These are phyloP conservation scores for Mystacides longicornis DNA, from an alignment of 2,888 invertebrate species.

Conservation along the genomic window DNA sequence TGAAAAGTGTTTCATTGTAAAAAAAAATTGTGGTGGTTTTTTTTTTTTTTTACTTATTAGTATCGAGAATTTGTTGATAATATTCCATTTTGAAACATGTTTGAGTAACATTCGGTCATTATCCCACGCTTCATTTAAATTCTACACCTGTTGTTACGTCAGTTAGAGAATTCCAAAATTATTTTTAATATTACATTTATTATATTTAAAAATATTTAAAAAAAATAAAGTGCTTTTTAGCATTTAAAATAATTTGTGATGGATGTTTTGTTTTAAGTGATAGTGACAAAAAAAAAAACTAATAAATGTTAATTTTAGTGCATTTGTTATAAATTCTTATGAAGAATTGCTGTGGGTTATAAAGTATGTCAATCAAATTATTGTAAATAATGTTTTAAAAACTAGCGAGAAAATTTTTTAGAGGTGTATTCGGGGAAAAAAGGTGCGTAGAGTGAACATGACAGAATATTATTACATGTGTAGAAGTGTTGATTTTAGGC, in stretches of 20 bases:
- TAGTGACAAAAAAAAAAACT: conserved; percentile 1
- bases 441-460: background rate
- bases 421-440: background rate
- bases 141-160: no score
- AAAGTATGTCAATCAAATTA: conserved; percentile 8
- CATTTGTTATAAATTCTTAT: conserved; percentile 9
- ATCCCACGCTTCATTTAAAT: no score
- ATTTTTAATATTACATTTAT: conserved; percentile 2
- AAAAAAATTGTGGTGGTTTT: no score
- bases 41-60: no score
- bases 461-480: background rate
- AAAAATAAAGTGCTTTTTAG: conserved; percentile 14
- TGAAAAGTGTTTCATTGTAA: conserved; percentile 16
- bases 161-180: conserved; percentile 2
- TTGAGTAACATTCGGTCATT: no score
- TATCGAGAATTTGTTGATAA: no score
- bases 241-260: conserved; percentile 14
- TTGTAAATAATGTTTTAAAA: background rate
- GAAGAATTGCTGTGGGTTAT: background rate
- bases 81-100: no score
- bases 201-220: no score
- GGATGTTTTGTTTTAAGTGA: conserved; percentile 10
- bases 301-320: background rate
- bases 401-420: background rate
- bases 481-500: background rate